Evolutionary conservation across 2,113 vertebrate genomes (phyloP).

Genomic region (Haliaeetus leucogaster): DNA sequence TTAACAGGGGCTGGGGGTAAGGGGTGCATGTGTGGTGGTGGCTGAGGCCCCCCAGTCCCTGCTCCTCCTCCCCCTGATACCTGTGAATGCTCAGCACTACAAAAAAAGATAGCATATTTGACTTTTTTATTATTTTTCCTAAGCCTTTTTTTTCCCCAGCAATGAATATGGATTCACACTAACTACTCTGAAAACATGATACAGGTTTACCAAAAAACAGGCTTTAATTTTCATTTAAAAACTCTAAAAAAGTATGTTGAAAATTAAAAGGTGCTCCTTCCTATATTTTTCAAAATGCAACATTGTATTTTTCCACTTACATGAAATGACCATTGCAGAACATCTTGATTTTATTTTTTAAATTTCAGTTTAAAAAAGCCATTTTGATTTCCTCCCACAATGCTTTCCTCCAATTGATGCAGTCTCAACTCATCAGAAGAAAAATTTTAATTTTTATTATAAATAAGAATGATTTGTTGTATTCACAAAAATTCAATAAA

Average conservation of each 20-base stretch:
- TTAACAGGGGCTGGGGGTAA: background rate
- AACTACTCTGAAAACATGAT: background rate
- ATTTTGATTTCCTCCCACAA: background rate
- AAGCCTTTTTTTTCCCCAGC: background rate
- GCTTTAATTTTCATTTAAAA: background rate
- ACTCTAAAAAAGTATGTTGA: accelerated
- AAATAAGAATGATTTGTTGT: background rate
- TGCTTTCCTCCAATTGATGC: background rate
- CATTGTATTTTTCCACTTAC: background rate
- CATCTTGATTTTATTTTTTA: background rate
- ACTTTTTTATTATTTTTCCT: background rate
- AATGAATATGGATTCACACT: background rate
- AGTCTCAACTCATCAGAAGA: background rate
- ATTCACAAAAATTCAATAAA: background rate
- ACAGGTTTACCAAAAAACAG: background rate
- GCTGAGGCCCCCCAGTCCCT: background rate
- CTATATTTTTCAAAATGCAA: background rate
- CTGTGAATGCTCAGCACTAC: background rate
- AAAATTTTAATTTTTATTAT: background rate
- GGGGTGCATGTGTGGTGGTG: background rate
- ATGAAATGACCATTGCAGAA: background rate
- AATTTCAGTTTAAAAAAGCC: background rate
- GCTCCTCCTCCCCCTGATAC: background rate
- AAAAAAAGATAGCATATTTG: background rate
- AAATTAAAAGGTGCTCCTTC: background rate